These are phyloP conservation scores for Falco concolor DNA, from an alignment of 2,797 vertebrate genomes.

Conservation along the genomic window DNA sequence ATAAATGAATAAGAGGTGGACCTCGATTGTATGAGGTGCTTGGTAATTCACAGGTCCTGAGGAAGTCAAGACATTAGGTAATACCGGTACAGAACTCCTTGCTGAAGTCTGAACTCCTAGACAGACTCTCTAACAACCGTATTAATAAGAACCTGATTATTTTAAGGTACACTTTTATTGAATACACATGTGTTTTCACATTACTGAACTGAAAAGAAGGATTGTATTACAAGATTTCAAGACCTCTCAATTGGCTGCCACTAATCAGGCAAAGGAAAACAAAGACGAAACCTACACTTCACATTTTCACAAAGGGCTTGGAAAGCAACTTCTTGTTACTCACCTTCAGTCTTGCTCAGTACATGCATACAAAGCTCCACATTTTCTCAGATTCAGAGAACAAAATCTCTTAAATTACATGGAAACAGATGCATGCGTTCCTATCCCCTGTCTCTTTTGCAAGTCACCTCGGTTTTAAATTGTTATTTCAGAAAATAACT, in stretches of 20 bases:
- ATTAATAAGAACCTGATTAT: not conserved
- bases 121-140: not conserved
- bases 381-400: not conserved
- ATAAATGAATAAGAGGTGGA: not conserved
- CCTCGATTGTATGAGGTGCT: not conserved
- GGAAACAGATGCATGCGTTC: not conserved
- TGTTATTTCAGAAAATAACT: slow-evolving; percentile 5
- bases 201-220: not conserved
- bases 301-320: not conserved
- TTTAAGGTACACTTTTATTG: not conserved
- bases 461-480: not conserved
- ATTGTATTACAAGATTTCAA: not conserved
- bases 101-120: not conserved
- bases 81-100: not conserved
- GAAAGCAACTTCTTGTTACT: not conserved
- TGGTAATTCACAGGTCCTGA: not conserved
- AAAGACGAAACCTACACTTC: not conserved
- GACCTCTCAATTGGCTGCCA: not conserved
- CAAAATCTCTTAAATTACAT: not conserved
- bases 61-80: not conserved
- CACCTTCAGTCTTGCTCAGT: not conserved
- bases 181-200: not conserved
- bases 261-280: not conserved
- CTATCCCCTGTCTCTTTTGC: not conserved
- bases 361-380: not conserved